Percentiles rank a stretch among this genome's conserved stretches.
phyloP scores from a whole-genome alignment of 2,888 invertebrate species.

The Napeogenes inachia region DNA sequence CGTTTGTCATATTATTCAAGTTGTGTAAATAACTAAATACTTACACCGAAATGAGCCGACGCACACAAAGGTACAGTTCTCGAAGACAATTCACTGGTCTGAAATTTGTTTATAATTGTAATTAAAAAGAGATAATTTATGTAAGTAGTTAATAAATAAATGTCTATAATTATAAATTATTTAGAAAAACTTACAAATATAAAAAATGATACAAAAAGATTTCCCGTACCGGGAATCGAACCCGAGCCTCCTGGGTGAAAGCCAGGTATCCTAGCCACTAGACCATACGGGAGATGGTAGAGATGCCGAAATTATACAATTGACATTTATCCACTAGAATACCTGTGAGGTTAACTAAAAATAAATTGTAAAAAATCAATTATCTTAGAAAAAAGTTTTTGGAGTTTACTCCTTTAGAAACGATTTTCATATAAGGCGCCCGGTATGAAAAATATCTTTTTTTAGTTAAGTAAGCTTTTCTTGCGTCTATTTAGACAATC shows the following conservation, averaged over 20 bases:
- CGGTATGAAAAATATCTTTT: too few species aligned
- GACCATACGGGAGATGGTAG: constrained; percentile 76
- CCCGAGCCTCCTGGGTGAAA: constrained; percentile 86
- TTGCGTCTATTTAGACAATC: too few species aligned
- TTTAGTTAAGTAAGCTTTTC: too few species aligned
- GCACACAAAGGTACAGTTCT: constrained; percentile 57
- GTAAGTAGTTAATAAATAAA: neutral
- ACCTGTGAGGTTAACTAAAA: too few species aligned
- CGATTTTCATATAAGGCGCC: too few species aligned
- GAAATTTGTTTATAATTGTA: constrained; percentile 7
- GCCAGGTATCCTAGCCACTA: constrained; percentile 85
- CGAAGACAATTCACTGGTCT: constrained; percentile 21
- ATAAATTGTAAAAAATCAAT: too few species aligned
- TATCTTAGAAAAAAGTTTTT: too few species aligned
- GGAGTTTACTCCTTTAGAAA: too few species aligned
- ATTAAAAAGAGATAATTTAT: neutral
- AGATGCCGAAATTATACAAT: neutral
- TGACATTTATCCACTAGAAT: too few species aligned
- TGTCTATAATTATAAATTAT: neutral
- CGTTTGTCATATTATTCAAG: too few species aligned
- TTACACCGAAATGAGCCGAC: constrained; percentile 59
- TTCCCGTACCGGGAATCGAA: constrained; percentile 85
- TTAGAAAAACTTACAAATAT: neutral
- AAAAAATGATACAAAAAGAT: neutral
- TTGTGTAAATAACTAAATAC: constrained; percentile 29